Percentiles rank a stretch among this genome's conserved stretches.
These are phyloP conservation scores for Beroe ovata DNA, from an alignment of 37 sponge, comb jelly and placozoan species.

Conservation along the genomic window DNA sequence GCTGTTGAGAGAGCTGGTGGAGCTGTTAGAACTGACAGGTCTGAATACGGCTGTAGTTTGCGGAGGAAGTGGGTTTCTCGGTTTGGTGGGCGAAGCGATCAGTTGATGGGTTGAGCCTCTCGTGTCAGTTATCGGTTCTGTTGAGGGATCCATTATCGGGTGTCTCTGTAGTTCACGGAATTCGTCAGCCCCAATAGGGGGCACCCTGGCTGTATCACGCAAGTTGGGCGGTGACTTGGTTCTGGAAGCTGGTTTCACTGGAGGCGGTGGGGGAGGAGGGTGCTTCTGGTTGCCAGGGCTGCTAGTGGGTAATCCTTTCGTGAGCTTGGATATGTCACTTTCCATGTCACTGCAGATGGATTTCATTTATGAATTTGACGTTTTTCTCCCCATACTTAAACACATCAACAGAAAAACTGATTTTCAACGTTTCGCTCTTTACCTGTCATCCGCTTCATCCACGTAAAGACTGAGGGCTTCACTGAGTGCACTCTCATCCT, in stretches of 20 bases:
- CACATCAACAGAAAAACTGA: too few species aligned
- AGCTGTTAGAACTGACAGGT: conserved; percentile 35
- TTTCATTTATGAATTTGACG: neutral
- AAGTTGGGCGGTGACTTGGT: too few species aligned
- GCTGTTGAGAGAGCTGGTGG: conserved; percentile 2
- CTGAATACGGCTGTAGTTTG: conserved; percentile 2
- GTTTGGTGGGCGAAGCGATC: too few species aligned
- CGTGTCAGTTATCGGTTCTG: too few species aligned
- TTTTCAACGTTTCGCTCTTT: too few species aligned
- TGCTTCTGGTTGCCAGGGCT: neutral
- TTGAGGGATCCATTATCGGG: too few species aligned
- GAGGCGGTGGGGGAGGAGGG: too few species aligned
- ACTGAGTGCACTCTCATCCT: conserved; percentile 14
- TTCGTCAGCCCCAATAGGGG: conserved; percentile 34
- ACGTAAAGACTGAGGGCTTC: conserved; percentile 58
- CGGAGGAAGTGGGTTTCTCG: too few species aligned
- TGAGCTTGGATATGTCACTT: conserved; percentile 23
- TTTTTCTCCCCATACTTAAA: neutral
- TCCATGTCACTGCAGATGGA: conserved; percentile 33
- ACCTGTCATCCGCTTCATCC: conserved; percentile 12
- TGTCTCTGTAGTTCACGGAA: too few species aligned
- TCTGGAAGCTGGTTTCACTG: too few species aligned
- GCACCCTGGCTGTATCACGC: too few species aligned
- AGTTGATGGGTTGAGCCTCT: too few species aligned
- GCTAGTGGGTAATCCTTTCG: neutral